Conservation (phyloP, 2,888 invertebrate genomes). For the Halictus quadricinctus region DNA sequence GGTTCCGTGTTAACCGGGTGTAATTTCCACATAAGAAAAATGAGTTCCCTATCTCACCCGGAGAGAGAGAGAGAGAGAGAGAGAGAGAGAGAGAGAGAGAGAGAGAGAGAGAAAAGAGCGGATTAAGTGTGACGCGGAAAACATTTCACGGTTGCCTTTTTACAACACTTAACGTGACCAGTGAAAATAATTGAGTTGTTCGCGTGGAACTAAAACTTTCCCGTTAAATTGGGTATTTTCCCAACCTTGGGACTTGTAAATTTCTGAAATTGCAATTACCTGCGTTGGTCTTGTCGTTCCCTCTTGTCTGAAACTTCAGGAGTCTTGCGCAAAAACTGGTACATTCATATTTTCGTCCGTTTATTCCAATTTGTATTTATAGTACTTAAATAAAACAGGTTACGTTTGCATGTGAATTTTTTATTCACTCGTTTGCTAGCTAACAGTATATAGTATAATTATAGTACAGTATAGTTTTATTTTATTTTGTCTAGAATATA, state of each 20-base stretch:
- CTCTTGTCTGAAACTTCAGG: background rate
- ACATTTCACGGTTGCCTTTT: slow-evolving; percentile 48
- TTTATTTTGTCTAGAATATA: too few relatives aligned
- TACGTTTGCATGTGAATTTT: background rate
- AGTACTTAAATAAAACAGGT: background rate
- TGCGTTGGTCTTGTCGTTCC: background rate
- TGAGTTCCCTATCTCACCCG: slow-evolving; percentile 2
- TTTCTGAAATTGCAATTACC: background rate
- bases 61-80: too few relatives aligned
- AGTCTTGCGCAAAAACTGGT: background rate
- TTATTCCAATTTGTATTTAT: background rate
- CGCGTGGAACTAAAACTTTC: slow-evolving; percentile 41
- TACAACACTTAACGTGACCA: slow-evolving; percentile 28
- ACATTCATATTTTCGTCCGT: background rate
- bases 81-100: background rate
- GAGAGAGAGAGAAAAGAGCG: slow-evolving; percentile 28
- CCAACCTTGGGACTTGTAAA: slow-evolving; percentile 14
- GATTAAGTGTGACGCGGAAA: slow-evolving; percentile 27
- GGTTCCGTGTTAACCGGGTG: background rate
- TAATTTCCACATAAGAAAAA: slow-evolving; percentile 32
- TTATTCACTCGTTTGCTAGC: background rate
- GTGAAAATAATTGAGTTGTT: slow-evolving; percentile 54
- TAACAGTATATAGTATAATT: background rate
- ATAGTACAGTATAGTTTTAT: too few relatives aligned
- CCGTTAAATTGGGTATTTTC: slow-evolving; percentile 45